These are phyloP conservation scores for Sinodicranocentrus sp. DNA, from an alignment of 2,888 invertebrate species.

Conservation along the genomic window DNA sequence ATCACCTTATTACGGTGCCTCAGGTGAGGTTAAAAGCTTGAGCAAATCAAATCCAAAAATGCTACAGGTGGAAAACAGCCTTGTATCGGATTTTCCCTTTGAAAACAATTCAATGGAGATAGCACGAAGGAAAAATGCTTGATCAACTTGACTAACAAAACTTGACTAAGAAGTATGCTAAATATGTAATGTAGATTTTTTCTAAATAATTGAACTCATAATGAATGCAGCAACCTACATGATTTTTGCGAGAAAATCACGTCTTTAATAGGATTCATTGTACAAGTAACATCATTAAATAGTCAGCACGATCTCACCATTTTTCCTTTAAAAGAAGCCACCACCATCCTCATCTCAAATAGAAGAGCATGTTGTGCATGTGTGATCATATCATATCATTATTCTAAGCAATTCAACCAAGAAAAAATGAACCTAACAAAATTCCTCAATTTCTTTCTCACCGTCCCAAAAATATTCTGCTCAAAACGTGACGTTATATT, in stretches of 20 bases:
- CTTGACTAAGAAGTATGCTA: too few relatives aligned
- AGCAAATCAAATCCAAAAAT: too few relatives aligned
- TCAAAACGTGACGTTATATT: constrained; percentile 36
- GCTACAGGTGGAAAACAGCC: too few relatives aligned
- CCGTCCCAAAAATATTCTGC: constrained; percentile 9
- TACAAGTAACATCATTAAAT: constrained; percentile 31
- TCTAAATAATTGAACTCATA: too few relatives aligned
- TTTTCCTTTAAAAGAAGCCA: constrained; percentile 20
- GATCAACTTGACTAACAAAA: too few relatives aligned
- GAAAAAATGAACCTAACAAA: neutral
- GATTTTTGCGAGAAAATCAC: neutral
- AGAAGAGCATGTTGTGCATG: neutral
- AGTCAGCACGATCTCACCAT: constrained; percentile 41
- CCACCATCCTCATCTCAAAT: neutral
- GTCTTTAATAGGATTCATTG: too few relatives aligned
- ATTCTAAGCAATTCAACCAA: neutral
- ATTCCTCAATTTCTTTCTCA: constrained; percentile 15
- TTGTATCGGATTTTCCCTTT: too few relatives aligned
- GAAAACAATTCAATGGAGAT: too few relatives aligned
- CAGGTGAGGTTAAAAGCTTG: neutral
- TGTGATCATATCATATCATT: neutral
- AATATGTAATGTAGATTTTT: too few relatives aligned
- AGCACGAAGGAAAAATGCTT: too few relatives aligned
- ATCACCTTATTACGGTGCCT: neutral
- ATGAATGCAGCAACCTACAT: constrained; percentile 11